phyloP scores from a whole-genome alignment of 1,140 invertebrate genomes.

The Subanguina moxae region DNA sequence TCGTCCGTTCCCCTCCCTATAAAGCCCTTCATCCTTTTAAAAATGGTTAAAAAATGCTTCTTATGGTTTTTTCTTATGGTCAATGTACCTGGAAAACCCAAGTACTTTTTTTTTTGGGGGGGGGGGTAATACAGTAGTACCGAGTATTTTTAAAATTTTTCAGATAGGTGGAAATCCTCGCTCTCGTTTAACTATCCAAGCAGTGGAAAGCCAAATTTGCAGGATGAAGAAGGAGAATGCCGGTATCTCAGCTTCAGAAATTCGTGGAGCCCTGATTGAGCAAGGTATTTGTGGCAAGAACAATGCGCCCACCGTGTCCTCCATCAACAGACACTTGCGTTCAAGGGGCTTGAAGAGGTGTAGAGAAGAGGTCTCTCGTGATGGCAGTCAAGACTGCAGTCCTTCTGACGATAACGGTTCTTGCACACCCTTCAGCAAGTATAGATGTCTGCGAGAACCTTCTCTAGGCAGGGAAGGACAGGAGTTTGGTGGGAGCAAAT shows the following conservation, averaged over 20 bases:
- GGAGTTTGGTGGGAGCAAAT: background rate
- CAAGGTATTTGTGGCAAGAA: slow-evolving; percentile 20
- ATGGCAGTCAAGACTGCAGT: background rate
- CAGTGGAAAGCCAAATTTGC: slow-evolving; percentile 45
- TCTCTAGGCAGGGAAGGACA: background rate
- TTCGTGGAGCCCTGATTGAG: slow-evolving; percentile 42
- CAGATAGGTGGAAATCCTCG: slow-evolving; percentile 55
- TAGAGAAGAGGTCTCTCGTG: background rate
- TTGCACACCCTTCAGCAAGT: background rate
- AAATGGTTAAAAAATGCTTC: too few species aligned
- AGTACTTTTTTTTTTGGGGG: too few species aligned
- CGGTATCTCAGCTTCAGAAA: slow-evolving; percentile 29
- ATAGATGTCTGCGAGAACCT: background rate
- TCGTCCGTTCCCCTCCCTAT: too few species aligned
- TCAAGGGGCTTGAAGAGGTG: background rate
- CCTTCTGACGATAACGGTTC: background rate
- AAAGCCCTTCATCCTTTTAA: too few species aligned
- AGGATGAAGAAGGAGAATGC: slow-evolving; percentile 39
- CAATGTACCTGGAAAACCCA: too few species aligned
- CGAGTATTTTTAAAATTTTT: slow-evolving; percentile 10
- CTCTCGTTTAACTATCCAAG: slow-evolving; percentile 43
- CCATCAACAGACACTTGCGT: slow-evolving; percentile 14
- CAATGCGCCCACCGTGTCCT: slow-evolving; percentile 16
- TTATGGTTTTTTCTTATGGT: too few species aligned
- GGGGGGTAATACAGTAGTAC: too few species aligned